Percentiles rank a stretch among this genome's conserved stretches.
Conservation (phyloP, 2,888 invertebrate species). For the Tolmerus cingulatus region DNA sequence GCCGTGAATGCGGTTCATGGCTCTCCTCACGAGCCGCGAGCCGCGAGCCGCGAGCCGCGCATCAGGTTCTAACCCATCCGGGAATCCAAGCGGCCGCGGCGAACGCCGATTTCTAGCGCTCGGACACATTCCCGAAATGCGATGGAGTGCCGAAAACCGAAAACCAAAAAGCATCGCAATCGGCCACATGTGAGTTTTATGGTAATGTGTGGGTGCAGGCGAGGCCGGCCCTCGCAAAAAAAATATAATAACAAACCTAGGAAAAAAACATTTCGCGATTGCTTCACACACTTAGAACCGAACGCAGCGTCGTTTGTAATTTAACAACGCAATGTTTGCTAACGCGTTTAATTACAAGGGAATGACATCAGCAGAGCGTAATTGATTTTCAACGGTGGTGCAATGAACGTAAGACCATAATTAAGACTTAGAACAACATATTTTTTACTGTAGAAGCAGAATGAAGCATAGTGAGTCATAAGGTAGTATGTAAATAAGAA, state of each 20-base stretch:
- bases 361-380: not conserved
- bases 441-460: not conserved
- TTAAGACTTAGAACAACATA: not conserved
- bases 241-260: not conserved
- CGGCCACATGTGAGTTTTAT: not conserved
- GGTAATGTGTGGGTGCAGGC: not conserved
- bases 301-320: not conserved
- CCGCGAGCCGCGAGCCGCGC: no score
- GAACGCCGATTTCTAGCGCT: not conserved
- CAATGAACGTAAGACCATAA: not conserved
- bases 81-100: not conserved
- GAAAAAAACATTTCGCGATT: not conserved
- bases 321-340: not conserved
- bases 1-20: not conserved
- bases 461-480: not conserved
- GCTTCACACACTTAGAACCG: not conserved
- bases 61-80: not conserved
- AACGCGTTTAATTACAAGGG: not conserved
- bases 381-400: not conserved
- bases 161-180: not conserved
- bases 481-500: not conserved
- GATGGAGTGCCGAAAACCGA: not conserved
- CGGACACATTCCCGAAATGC: not conserved
- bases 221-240: not conserved
- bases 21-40: not conserved